phyloP scores from a whole-genome alignment of 2,797 vertebrate species.

The Rhynchonycteris naso region DNA sequence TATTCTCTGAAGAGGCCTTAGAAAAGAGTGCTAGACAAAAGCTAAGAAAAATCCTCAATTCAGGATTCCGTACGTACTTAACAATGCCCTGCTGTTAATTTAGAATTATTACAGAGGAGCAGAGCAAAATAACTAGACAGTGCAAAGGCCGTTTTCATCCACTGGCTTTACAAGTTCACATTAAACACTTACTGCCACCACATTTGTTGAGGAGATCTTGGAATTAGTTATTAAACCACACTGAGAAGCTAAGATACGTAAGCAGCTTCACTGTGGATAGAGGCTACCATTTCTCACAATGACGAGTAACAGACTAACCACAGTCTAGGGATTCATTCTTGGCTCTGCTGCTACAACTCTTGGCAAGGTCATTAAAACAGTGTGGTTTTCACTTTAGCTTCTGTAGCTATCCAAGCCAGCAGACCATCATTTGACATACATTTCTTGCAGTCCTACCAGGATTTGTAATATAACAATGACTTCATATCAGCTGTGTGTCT shows the following conservation, averaged over 20 bases:
- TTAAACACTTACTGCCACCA: background rate
- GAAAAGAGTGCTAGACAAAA: background rate
- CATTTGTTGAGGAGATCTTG: background rate
- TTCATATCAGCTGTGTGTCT: background rate
- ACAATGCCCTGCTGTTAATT: background rate
- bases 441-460: background rate
- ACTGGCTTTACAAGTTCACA: background rate
- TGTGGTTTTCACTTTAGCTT: background rate
- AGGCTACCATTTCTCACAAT: background rate
- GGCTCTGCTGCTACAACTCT: background rate
- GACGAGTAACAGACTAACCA: background rate
- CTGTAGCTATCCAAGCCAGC: background rate
- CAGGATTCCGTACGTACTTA: background rate
- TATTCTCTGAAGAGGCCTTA: background rate
- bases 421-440: background rate
- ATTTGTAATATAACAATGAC: background rate
- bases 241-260: background rate
- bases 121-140: background rate
- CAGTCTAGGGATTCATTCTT: background rate
- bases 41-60: background rate
- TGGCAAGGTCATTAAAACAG: background rate
- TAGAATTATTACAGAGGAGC: background rate
- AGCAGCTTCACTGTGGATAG: background rate
- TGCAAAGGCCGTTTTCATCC: background rate
- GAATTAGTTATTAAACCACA: background rate